Evolutionary conservation across 2,797 vertebrate genomes (phyloP).

Genomic region (Ibycter americanus): DNA sequence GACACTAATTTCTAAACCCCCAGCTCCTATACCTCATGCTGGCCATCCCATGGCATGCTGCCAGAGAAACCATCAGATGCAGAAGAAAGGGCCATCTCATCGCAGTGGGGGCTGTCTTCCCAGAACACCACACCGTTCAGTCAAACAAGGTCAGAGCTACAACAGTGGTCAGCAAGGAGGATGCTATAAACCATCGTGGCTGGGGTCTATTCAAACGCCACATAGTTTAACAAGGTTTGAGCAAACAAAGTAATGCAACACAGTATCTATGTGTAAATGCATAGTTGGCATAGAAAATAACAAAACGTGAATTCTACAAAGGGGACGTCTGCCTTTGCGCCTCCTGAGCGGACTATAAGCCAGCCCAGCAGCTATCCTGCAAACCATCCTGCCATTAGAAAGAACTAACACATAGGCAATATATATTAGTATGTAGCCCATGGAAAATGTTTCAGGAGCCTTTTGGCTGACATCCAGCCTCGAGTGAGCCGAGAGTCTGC

Average conservation of each 20-base stretch:
- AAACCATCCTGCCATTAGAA: not conserved
- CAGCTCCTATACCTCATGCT: not conserved
- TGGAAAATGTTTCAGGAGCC: not conserved
- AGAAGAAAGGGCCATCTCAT: not conserved
- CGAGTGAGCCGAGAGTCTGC: not conserved
- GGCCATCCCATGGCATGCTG: not conserved
- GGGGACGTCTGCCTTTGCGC: not conserved
- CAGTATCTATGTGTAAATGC: not conserved
- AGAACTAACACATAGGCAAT: not conserved
- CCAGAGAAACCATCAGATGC: not conserved
- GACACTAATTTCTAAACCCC: not conserved
- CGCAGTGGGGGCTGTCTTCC: not conserved
- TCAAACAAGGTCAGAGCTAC: not conserved
- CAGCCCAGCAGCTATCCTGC: not conserved
- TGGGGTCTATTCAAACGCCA: not conserved
- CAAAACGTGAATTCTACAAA: not conserved
- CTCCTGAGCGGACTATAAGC: not conserved
- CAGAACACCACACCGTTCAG: not conserved
- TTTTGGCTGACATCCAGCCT: slow-evolving; percentile 3
- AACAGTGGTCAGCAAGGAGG: not conserved
- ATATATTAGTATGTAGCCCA: not conserved
- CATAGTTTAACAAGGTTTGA: not conserved
- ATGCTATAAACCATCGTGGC: not conserved
- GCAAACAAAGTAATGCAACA: not conserved
- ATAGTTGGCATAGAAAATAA: not conserved